Conservation (phyloP, 2,888 invertebrate species). For the Spodoptera picta region DNA sequence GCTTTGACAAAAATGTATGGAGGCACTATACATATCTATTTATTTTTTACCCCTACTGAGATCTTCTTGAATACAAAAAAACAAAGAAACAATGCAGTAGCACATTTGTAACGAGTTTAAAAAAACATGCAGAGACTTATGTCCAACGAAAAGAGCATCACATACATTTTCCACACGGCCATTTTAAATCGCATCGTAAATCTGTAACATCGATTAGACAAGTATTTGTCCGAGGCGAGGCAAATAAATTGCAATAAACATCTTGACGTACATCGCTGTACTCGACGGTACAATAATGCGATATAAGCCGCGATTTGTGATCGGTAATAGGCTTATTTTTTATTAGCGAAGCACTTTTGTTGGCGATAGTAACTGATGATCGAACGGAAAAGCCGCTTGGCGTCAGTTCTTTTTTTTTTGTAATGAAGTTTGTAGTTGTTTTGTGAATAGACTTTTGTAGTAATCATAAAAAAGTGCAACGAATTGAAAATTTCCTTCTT, state of each 20-base stretch:
- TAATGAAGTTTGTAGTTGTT: conserved; percentile 9
- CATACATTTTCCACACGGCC: conserved; percentile 65
- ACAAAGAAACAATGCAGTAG: too few relatives aligned
- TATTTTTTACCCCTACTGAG: too few relatives aligned
- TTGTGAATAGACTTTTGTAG: not conserved
- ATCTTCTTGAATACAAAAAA: too few relatives aligned
- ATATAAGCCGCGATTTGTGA: conserved; percentile 52
- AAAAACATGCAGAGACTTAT: conserved; percentile 40
- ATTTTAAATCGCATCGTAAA: conserved; percentile 73
- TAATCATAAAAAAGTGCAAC: too few relatives aligned
- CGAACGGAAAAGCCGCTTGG: conserved; percentile 22
- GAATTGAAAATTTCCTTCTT: too few relatives aligned
- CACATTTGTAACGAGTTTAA: conserved; percentile 13
- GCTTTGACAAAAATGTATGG: too few relatives aligned
- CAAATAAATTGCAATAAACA: conserved; percentile 76
- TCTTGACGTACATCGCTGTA: conserved; percentile 37
- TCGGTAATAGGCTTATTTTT: conserved; percentile 50
- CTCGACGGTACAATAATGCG: conserved; percentile 47
- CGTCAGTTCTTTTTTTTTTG: conserved; percentile 4
- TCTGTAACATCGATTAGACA: conserved; percentile 73
- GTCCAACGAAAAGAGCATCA: conserved; percentile 39
- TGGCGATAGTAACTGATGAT: conserved; percentile 54
- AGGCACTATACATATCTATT: too few relatives aligned
- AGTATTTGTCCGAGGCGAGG: conserved; percentile 65
- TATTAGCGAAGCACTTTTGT: conserved; percentile 43